A percentile compares a stretch with the other conserved stretches of the same genome.
phyloP scores from a whole-genome alignment of 2,888 invertebrate genomes.

The Mactromeris polynyma region DNA sequence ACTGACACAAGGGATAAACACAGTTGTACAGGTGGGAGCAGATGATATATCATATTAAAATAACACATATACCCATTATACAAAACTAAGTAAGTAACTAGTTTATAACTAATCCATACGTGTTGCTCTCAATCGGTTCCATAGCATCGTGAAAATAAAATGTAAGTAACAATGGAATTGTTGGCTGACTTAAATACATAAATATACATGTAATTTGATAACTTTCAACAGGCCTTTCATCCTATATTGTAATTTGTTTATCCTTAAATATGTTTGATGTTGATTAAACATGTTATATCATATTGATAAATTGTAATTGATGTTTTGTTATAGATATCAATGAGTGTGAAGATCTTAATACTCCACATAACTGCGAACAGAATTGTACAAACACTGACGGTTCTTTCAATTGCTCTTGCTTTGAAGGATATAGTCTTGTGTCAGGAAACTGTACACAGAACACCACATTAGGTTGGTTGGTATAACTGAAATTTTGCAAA shows the following conservation, averaged over 20 bases:
- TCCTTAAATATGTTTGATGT: not conserved
- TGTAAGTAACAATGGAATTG: too few species aligned
- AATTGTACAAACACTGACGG: not conserved
- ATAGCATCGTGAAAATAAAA: too few species aligned
- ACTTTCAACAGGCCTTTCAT: too few species aligned
- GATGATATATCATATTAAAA: too few species aligned
- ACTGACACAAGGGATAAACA: not conserved
- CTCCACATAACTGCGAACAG: slow-evolving; percentile 22
- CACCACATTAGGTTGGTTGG: not conserved
- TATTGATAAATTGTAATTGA: not conserved
- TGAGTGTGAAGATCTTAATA: slow-evolving; percentile 19
- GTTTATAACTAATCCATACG: too few species aligned
- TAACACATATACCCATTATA: too few species aligned
- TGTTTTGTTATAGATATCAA: slow-evolving; percentile 23
- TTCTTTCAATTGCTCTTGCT: slow-evolving; percentile 28
- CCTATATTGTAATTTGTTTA: not conserved
- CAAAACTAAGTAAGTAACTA: too few species aligned
- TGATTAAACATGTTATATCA: not conserved
- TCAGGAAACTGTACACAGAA: not conserved
- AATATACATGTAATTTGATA: too few species aligned
- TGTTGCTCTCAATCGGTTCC: too few species aligned
- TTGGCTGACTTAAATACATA: too few species aligned
- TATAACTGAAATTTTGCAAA: not conserved
- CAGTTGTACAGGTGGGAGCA: slow-evolving; percentile 2
- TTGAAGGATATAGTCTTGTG: not conserved